Conservation (phyloP, 2,797 vertebrate genomes). For the Hypotaenidia philippensis region DNA sequence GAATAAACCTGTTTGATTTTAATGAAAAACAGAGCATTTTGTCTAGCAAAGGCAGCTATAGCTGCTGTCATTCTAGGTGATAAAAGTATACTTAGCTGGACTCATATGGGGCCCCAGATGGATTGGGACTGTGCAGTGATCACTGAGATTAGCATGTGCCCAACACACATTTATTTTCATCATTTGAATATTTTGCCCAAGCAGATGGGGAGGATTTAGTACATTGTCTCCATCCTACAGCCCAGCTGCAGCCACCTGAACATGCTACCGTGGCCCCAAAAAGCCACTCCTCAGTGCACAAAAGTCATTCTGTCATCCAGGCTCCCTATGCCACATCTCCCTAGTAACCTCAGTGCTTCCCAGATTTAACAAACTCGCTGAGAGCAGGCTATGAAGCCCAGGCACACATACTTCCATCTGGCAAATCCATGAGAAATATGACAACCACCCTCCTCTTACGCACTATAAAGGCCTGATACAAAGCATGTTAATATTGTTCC, state of each 20-base stretch:
- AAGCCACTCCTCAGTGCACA: neutral
- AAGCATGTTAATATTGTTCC: neutral
- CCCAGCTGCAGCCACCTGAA: neutral
- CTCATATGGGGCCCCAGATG: neutral
- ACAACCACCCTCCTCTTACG: neutral
- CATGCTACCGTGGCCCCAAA: accelerated
- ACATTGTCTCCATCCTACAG: neutral
- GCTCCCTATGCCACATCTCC: neutral
- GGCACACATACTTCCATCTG: accelerated
- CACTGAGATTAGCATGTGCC: neutral
- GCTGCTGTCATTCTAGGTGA: neutral
- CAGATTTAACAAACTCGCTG: accelerated
- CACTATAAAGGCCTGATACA: neutral
- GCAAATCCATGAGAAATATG: neutral
- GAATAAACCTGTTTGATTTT: slow-evolving; percentile 22
- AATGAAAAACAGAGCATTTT: neutral
- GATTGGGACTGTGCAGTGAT: neutral
- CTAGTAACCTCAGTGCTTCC: neutral
- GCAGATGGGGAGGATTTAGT: neutral
- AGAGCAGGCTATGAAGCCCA: neutral
- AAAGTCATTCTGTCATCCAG: neutral
- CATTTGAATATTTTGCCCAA: neutral
- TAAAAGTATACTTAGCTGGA: neutral
- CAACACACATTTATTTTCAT: neutral
- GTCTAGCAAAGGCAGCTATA: neutral